Evolutionary conservation across 30 jellyfish, hydroid and myxozoan species (phyloP).

Genomic region (Sanderia malayensis): DNA sequence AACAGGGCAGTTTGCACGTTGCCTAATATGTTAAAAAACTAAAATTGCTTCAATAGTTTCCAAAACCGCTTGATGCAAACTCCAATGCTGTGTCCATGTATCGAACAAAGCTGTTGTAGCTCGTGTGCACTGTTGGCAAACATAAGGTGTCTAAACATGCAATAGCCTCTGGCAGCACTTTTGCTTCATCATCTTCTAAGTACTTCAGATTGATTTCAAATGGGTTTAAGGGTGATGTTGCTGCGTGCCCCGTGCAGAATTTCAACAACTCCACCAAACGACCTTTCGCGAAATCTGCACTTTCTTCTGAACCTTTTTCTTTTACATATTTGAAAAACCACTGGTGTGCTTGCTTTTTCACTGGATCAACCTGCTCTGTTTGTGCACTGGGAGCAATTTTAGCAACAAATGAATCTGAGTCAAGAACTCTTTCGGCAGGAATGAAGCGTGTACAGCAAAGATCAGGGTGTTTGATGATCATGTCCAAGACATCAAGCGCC

Average conservation of each 20-base stretch:
- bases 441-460: background rate
- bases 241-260: background rate
- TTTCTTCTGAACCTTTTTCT: background rate
- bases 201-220: background rate
- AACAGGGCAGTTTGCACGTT: too few species aligned
- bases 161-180: constrained; percentile 5
- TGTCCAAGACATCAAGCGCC: background rate
- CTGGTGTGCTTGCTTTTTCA: background rate
- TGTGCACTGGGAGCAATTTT: background rate
- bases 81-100: background rate
- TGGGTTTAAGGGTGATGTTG: background rate
- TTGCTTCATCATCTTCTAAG: constrained; percentile 17
- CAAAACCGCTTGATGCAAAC: constrained; percentile 3
- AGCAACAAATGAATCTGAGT: background rate
- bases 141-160: background rate
- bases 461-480: background rate
- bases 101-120: background rate
- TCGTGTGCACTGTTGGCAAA: constrained; percentile 6
- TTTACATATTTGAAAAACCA: background rate
- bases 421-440: background rate
- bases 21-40: too few species aligned
- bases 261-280: background rate
- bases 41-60: background rate
- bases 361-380: background rate
- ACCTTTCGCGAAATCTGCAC: background rate